Evolutionary conservation across 2,888 invertebrate genomes (phyloP).

Genomic region (Hypomecis atomaria): DNA sequence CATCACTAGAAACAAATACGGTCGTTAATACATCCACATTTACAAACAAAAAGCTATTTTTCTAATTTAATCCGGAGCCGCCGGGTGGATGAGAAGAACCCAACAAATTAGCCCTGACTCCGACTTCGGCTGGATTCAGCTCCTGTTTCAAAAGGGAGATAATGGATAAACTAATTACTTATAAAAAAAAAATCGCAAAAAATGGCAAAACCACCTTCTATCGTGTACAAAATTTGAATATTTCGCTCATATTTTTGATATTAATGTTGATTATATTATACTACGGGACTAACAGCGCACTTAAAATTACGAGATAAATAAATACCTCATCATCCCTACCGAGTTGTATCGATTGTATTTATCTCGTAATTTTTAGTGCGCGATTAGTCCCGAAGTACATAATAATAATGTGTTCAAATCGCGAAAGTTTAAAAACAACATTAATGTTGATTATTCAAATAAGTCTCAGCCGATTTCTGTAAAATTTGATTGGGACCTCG

Average conservation of each 20-base stretch:
- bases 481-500: background rate
- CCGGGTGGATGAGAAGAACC: constrained; percentile 30
- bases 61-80: constrained; percentile 44
- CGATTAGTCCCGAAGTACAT: too few relatives aligned
- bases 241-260: too few relatives aligned
- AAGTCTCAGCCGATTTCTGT: background rate
- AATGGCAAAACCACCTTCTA: too few relatives aligned
- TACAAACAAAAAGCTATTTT: constrained; percentile 41
- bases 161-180: constrained; percentile 14
- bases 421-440: too few relatives aligned
- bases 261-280: too few relatives aligned
- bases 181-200: background rate
- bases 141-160: constrained; percentile 11
- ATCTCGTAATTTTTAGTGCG: too few relatives aligned
- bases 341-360: too few relatives aligned
- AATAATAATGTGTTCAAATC: too few relatives aligned
- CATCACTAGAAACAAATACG: constrained; percentile 34
- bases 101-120: constrained; percentile 41
- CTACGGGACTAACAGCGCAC: too few relatives aligned
- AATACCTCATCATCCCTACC: too few relatives aligned
- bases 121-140: constrained; percentile 22
- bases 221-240: background rate
- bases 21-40: constrained; percentile 36
- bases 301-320: too few relatives aligned
- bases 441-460: too few relatives aligned